Conservation (phyloP, 2,113 vertebrate species). For the Orthonyx spaldingii region DNA sequence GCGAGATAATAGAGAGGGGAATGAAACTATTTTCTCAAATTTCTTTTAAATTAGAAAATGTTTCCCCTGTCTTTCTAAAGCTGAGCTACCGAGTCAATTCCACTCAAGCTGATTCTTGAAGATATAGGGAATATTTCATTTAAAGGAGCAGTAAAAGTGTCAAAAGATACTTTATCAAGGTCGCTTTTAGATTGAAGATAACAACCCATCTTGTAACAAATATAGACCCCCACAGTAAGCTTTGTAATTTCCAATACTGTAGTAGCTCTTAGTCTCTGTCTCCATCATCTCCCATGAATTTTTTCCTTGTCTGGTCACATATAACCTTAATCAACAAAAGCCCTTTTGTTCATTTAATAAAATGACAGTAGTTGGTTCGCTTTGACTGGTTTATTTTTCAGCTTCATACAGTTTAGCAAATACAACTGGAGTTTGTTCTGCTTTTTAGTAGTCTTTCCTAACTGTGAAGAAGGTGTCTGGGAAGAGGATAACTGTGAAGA, state of each 20-base stretch:
- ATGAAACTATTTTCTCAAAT: slow-evolving; percentile 83
- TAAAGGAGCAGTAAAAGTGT: slow-evolving; percentile 67
- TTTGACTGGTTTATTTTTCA: neutral
- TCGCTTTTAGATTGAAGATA: slow-evolving; percentile 60
- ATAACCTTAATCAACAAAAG: neutral
- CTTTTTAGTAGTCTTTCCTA: neutral
- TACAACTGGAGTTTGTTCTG: neutral
- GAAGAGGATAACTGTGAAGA: neutral
- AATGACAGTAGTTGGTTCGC: neutral
- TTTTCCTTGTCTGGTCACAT: neutral
- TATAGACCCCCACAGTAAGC: slow-evolving; percentile 13
- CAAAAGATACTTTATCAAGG: slow-evolving; percentile 70
- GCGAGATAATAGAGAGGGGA: slow-evolving; percentile 68
- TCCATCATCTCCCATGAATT: neutral
- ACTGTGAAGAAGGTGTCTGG: neutral
- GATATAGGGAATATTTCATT: slow-evolving; percentile 69
- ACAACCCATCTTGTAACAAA: slow-evolving; percentile 45
- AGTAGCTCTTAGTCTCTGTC: neutral
- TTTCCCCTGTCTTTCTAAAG: slow-evolving; percentile 62
- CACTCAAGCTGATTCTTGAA: slow-evolving; percentile 59
- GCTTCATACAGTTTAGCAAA: neutral
- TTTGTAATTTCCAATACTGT: slow-evolving; percentile 13
- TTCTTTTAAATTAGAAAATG: slow-evolving; percentile 83
- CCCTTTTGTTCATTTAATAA: neutral
- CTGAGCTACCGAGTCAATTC: slow-evolving; percentile 59